Evolutionary conservation across 2,797 vertebrate genomes (phyloP).

Genomic region (Sus cebifrons): DNA sequence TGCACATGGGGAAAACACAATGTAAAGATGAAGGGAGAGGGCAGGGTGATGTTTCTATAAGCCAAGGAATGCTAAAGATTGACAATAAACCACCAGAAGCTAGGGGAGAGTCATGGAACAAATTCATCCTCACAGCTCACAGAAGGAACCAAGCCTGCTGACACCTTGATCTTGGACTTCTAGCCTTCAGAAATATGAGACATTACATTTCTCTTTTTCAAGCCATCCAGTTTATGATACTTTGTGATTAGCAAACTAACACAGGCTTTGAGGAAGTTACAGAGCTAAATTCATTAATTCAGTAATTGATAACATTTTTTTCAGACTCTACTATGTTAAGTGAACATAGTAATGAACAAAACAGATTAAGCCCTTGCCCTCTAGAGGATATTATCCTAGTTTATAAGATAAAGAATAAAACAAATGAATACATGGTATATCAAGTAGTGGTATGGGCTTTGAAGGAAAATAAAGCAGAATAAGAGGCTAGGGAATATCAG

Average conservation of each 20-base stretch:
- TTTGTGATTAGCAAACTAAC: slow-evolving; percentile 18
- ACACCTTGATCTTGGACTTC: neutral
- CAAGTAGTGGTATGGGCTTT: neutral
- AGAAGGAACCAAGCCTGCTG: neutral
- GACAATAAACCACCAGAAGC: neutral
- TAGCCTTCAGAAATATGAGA: neutral
- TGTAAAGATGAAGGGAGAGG: neutral
- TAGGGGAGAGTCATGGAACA: neutral
- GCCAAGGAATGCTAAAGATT: neutral
- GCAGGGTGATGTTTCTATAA: neutral
- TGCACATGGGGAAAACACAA: neutral
- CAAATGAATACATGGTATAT: slow-evolving; percentile 11
- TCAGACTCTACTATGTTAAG: neutral
- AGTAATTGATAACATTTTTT: neutral
- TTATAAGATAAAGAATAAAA: neutral
- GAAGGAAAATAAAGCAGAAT: slow-evolving; percentile 19
- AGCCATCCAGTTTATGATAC: neutral
- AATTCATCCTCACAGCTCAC: neutral
- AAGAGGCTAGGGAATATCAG: neutral
- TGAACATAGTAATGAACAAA: slow-evolving; percentile 23
- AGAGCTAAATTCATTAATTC: neutral
- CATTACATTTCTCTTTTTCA: neutral
- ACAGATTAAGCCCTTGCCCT: neutral
- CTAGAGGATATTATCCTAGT: neutral
- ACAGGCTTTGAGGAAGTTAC: neutral